phyloP scores from a whole-genome alignment of 2,888 invertebrate species.

The Gortyna flavago region DNA sequence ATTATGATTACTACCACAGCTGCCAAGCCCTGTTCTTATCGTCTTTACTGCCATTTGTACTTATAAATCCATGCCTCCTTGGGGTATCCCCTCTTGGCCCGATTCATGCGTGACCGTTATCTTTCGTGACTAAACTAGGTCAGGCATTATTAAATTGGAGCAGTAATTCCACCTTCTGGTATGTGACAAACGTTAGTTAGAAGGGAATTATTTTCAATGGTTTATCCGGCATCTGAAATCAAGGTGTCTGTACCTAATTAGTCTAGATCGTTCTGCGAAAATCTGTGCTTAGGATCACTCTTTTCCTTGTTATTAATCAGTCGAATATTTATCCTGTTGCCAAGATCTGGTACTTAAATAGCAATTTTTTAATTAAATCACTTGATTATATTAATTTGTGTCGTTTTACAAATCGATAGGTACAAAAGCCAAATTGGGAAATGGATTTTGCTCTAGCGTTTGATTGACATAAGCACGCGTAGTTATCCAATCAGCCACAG shows the following conservation, averaged over 20 bases:
- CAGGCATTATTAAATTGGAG: constrained; percentile 4
- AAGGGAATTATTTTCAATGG: not conserved
- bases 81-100: not conserved
- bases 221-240: not conserved
- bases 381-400: not conserved
- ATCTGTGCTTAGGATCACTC: not conserved
- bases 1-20: not conserved
- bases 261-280: constrained; percentile 1
- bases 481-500: not conserved
- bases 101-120: constrained; percentile 1
- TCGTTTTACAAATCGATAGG: not conserved
- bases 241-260: not conserved
- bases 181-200: not conserved
- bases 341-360: constrained; percentile 3
- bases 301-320: constrained; percentile 9
- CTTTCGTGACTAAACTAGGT: constrained; percentile 10
- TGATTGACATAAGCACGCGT: constrained; percentile 2
- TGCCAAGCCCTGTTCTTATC: not conserved
- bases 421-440: not conserved
- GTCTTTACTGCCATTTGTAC: not conserved
- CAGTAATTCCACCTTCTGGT: not conserved
- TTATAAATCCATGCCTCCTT: not conserved
- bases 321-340: constrained; percentile 12
- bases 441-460: constrained; percentile 12
- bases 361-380: not conserved